Percentiles rank a stretch among this genome's conserved stretches.
These are phyloP conservation scores for Bergia puertoricense DNA, from an alignment of 92 coral and sea anemone genomes.

Conservation along the genomic window DNA sequence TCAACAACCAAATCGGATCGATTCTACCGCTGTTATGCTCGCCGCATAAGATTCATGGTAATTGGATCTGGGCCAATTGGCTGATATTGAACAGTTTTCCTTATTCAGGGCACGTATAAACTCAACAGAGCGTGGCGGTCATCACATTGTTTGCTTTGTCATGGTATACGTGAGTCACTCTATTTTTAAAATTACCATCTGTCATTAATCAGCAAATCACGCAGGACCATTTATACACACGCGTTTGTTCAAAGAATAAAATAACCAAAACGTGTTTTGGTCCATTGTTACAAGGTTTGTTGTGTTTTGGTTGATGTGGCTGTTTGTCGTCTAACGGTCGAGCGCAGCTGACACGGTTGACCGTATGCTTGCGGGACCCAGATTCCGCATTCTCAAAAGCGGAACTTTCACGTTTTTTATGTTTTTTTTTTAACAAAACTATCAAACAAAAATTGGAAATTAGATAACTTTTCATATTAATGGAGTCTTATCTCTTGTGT, in stretches of 20 bases:
- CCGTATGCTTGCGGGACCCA: too few species aligned
- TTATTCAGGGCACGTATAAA: constrained; percentile 1
- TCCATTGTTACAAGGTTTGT: too few species aligned
- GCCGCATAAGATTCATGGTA: neutral
- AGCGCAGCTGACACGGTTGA: neutral
- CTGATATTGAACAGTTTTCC: neutral
- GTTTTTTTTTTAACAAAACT: too few species aligned
- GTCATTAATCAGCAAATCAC: neutral
- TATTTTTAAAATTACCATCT: too few species aligned
- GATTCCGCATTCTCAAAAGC: too few species aligned
- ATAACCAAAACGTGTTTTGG: neutral
- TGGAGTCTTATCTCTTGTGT: too few species aligned
- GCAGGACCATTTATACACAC: neutral
- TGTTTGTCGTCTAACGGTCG: neutral
- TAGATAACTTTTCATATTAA: too few species aligned
- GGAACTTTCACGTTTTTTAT: too few species aligned
- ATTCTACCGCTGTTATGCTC: neutral
- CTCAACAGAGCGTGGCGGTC: neutral
- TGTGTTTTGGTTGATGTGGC: too few species aligned
- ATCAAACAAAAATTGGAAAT: too few species aligned
- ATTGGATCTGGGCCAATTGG: neutral
- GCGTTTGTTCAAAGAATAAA: neutral
- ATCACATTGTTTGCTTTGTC: too few species aligned
- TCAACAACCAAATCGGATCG: neutral
- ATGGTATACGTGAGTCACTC: neutral